Conservation (phyloP, 2,113 vertebrate species). For the Petaurus breviceps region DNA sequence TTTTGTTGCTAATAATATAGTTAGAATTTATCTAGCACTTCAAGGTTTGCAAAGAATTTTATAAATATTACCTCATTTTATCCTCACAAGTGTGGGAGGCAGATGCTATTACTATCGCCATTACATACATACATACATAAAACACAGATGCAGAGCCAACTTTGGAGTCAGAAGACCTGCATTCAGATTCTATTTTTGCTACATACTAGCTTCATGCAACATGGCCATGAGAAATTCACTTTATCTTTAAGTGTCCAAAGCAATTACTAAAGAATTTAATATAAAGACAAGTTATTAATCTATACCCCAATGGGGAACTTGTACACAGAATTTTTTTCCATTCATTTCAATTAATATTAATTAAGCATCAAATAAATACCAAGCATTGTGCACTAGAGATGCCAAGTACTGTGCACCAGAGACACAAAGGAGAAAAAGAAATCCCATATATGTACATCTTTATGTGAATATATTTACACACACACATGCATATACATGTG, state of each 20-base stretch:
- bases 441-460: not conserved
- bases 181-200: not conserved
- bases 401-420: not conserved
- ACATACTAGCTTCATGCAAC: not conserved
- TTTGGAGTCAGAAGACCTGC: not conserved
- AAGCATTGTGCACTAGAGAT: not conserved
- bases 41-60: not conserved
- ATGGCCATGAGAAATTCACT: not conserved
- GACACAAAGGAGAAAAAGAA: not conserved
- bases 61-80: not conserved
- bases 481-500: not conserved
- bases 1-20: not conserved
- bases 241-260: too few relatives aligned
- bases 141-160: not conserved
- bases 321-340: too few relatives aligned
- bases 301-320: not conserved
- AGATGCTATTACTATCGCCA: not conserved
- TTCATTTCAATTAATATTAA: not conserved
- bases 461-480: not conserved
- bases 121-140: not conserved
- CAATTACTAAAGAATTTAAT: not conserved
- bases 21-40: not conserved
- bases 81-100: not conserved
- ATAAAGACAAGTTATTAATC: not conserved
- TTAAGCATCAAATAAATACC: not conserved